phyloP scores from a whole-genome alignment of 2,797 vertebrate species.

The Bufotes viridis region DNA sequence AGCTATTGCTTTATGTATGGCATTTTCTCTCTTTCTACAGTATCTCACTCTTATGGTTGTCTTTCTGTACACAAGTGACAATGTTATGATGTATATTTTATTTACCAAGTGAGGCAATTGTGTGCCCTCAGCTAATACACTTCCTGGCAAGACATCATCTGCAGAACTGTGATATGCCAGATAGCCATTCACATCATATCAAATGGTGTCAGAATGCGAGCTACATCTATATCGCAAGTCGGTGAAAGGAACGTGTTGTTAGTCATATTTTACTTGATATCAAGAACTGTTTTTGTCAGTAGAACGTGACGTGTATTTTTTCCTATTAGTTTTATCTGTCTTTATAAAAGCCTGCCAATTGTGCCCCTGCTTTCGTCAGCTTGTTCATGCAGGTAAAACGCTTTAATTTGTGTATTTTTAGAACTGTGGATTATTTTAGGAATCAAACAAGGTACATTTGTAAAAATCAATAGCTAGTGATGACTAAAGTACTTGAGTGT shows the following conservation, averaged over 20 bases:
- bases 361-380: background rate
- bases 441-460: slow-evolving; percentile 18
- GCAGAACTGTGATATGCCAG: slow-evolving; percentile 33
- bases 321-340: background rate
- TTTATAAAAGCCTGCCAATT: slow-evolving; percentile 3
- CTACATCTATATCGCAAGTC: slow-evolving; percentile 3
- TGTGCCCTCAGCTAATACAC: slow-evolving; percentile 6
- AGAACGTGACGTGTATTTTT: background rate
- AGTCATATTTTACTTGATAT: slow-evolving; percentile 1
- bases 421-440: background rate
- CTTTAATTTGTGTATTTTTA: slow-evolving; percentile 41
- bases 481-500: slow-evolving; percentile 25
- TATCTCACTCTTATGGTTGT: background rate
- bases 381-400: background rate
- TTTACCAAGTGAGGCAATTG: slow-evolving; percentile 6
- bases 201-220: background rate
- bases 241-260: background rate
- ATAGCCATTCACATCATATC: slow-evolving; percentile 13
- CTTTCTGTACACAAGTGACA: background rate
- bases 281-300: background rate
- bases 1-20: background rate
- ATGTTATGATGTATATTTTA: slow-evolving; percentile 11
- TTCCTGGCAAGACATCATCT: slow-evolving; percentile 34
- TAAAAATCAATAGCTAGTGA: slow-evolving; percentile 32
- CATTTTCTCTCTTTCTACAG: background rate